Conservation (phyloP, 2,113 vertebrate species). For the Misgurnus anguillicaudatus region DNA sequence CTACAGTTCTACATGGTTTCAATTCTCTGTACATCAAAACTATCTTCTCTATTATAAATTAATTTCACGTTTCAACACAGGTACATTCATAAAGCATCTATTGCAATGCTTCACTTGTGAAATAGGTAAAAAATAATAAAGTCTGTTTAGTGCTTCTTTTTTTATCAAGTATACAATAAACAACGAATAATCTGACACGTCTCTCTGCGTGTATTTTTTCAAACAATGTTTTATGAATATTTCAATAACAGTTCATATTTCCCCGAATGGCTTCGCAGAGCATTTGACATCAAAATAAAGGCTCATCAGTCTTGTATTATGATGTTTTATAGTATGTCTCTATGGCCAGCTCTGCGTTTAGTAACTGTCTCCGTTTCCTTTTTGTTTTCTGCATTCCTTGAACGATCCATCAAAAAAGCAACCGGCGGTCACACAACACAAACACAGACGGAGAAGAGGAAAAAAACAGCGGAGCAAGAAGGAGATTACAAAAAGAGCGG, state of each 20-base stretch:
- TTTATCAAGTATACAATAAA: conserved; percentile 31
- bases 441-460: conserved; percentile 63
- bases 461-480: conserved; percentile 56
- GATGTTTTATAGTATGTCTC: conserved; percentile 41
- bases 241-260: conserved; percentile 63
- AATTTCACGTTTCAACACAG: conserved; percentile 66
- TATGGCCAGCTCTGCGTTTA: conserved; percentile 15
- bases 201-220: conserved; percentile 50
- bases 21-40: conserved; percentile 75
- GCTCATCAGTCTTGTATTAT: conserved; percentile 64
- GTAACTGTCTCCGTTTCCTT: conserved; percentile 57
- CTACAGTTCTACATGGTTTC: conserved; percentile 70
- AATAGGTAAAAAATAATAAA: conserved; percentile 52
- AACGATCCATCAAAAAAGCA: conserved; percentile 53
- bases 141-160: conserved; percentile 32
- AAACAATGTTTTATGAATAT: conserved; percentile 76
- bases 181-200: conserved; percentile 27
- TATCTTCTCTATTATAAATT: conserved; percentile 72
- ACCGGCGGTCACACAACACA: conserved; percentile 52
- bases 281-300: conserved; percentile 73
- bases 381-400: conserved; percentile 54
- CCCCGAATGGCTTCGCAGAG: conserved; percentile 57
- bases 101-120: conserved; percentile 68
- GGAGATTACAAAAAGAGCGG: conserved; percentile 62
- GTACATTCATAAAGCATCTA: conserved; percentile 79